These are phyloP conservation scores for Bergia sp. DNA, from an alignment of 92 coral and sea anemone species.

Conservation along the genomic window DNA sequence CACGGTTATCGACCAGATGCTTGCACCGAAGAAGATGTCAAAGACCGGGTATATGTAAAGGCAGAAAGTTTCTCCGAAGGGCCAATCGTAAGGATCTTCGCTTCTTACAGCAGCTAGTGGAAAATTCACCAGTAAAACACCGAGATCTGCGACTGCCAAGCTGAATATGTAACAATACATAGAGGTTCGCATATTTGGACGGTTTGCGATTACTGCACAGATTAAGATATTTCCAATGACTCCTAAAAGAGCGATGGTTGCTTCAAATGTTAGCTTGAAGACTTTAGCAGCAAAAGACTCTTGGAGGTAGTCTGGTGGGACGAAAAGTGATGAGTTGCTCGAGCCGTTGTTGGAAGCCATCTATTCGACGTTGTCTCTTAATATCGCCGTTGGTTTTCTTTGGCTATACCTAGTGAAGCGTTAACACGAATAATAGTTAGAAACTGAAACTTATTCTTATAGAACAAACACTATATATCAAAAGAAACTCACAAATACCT, in stretches of 20 bases:
- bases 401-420: background rate
- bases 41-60: conserved; percentile 66
- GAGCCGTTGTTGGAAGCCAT: conserved; percentile 20
- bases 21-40: conserved; percentile 78
- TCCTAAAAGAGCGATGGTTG: conserved; percentile 65
- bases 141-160: conserved; percentile 77
- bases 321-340: background rate
- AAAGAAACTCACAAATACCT: background rate
- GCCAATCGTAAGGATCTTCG: conserved; percentile 46
- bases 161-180: conserved; percentile 72
- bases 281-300: conserved; percentile 56
- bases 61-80: conserved; percentile 58
- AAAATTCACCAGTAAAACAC: conserved; percentile 62
- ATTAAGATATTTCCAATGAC: conserved; percentile 75
- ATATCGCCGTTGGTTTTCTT: background rate
- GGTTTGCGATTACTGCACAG: conserved; percentile 67
- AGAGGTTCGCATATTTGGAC: conserved; percentile 64
- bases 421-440: background rate
- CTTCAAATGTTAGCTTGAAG: conserved; percentile 58
- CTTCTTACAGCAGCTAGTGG: conserved; percentile 48
- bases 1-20: conserved; percentile 81
- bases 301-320: conserved; percentile 35
- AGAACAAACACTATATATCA: background rate
- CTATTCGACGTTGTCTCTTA: background rate
- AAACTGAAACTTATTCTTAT: background rate